Base-by-base conservation (phyloP, 1,140 invertebrate genomes). In the Chironomus striatipennis region DNA sequence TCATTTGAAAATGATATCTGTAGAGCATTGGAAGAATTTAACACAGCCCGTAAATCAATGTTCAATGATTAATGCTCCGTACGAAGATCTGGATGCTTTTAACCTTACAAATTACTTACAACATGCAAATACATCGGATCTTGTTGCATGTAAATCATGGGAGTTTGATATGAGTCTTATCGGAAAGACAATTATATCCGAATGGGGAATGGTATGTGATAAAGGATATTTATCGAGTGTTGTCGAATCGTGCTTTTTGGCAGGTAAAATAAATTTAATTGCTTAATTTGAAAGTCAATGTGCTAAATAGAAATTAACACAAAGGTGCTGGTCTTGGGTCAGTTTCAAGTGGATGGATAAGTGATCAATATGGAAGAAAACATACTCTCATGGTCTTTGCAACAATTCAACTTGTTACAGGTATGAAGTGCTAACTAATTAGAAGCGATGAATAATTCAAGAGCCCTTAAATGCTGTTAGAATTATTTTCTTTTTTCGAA, bases 331-430 rank as follows among this genome's bases (percentile, higher is more conserved):
- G 88, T 0, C 79, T 88, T 3, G 90, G 90, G n/a, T 89, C 89
- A 9, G 85, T 91, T 9, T 85, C 89, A 0, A 89, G 88, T 72
- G 89, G 90, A 2, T 86, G 88, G 80, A 85, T 91, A 74, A 90
- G 89, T 10, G 90, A 91, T 79, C 77, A 78, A 78, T 92, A 88
- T 78, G 92, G 92, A 3, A 84, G 92, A 70, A 93, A 93, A 79
- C 85, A 84, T 70, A 89, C 90, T 1, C 79, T 93, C 43, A 88
- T 93, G 82, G 79, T 86, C 1, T 87, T 81, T 57, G 81, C 79
- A 42, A 76, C 75, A n/a, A 77, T 81, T 43, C 81, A 82, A 74
- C 77, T 78, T 7, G 67, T 78, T 34, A 78, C 80, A 12, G 81
- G 81, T 82, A 57, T 10, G 8, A n/a, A 57, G 12, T 15, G 47